Conservation (phyloP, 2,888 invertebrate species). For the Prenolepis imparis region DNA sequence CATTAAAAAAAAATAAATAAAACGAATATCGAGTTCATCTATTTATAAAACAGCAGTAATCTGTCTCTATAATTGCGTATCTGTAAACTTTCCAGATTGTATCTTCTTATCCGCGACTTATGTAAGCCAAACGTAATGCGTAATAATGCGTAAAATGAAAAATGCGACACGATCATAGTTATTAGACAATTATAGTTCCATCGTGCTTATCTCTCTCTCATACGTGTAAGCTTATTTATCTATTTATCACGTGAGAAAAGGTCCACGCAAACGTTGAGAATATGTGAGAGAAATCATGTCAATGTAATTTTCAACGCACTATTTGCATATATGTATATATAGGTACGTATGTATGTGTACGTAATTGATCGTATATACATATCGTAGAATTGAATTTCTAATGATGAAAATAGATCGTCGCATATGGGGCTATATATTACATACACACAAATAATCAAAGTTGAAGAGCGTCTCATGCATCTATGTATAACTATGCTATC, state of each 20-base stretch:
- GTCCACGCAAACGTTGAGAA: background rate
- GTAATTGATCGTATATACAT: no score
- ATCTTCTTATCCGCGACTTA: background rate
- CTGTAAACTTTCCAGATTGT: background rate
- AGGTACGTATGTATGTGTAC: background rate
- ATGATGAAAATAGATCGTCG: constrained; percentile 11
- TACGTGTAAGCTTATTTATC: background rate
- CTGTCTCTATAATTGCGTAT: background rate
- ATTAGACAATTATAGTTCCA: background rate
- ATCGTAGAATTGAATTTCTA: background rate
- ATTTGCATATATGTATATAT: background rate
- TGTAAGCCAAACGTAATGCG: background rate
- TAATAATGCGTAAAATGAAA: background rate
- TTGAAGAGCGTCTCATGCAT: background rate
- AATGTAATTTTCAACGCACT: background rate
- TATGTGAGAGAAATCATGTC: background rate
- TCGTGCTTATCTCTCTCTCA: background rate
- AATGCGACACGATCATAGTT: background rate
- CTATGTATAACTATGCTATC: background rate
- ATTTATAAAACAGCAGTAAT: background rate
- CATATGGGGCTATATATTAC: background rate
- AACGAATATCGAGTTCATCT: constrained; percentile 25
- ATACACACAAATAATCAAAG: background rate
- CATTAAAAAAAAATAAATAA: constrained; percentile 27
- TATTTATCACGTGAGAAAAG: background rate